A percentile compares a stretch with the other conserved stretches of the same genome.
These are phyloP conservation scores for Chouioia cunea DNA, from an alignment of 2,888 invertebrate genomes.

Conservation along the genomic window DNA sequence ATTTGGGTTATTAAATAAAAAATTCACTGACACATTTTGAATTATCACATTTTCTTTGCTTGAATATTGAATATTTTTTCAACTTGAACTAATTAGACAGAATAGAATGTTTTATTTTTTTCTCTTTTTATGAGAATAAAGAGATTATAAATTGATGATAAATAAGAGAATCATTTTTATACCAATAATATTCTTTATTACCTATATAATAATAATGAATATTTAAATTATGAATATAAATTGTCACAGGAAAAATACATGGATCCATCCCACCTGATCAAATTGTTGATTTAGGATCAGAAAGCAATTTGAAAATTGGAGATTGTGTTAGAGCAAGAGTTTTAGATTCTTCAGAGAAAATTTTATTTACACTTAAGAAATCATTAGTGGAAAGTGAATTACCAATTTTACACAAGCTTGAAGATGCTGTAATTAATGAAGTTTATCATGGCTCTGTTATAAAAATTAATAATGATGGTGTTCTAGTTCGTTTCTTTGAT, in stretches of 20 bases:
- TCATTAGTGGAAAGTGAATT: constrained; percentile 73
- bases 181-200: neutral
- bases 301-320: constrained; percentile 72
- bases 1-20: too few species aligned
- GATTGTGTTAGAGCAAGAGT: constrained; percentile 74
- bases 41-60: too few species aligned
- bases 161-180: too few species aligned
- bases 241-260: constrained; percentile 45
- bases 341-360: constrained; percentile 68
- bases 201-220: neutral
- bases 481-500: constrained; percentile 74
- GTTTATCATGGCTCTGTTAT: constrained; percentile 73
- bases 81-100: too few species aligned
- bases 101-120: too few species aligned
- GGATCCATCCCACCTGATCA: constrained; percentile 59
- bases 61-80: too few species aligned
- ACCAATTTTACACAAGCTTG: constrained; percentile 70
- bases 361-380: constrained; percentile 77
- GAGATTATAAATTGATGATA: too few species aligned
- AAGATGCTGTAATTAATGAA: constrained; percentile 70
- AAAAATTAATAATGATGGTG: constrained; percentile 69
- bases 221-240: neutral
- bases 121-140: too few species aligned
- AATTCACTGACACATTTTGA: too few species aligned
- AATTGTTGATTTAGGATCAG: constrained; percentile 56